A percentile compares a stretch with the other conserved stretches of the same genome.
phyloP scores from a whole-genome alignment of 2,113 vertebrate genomes.

The Nesogale talazaci region DNA sequence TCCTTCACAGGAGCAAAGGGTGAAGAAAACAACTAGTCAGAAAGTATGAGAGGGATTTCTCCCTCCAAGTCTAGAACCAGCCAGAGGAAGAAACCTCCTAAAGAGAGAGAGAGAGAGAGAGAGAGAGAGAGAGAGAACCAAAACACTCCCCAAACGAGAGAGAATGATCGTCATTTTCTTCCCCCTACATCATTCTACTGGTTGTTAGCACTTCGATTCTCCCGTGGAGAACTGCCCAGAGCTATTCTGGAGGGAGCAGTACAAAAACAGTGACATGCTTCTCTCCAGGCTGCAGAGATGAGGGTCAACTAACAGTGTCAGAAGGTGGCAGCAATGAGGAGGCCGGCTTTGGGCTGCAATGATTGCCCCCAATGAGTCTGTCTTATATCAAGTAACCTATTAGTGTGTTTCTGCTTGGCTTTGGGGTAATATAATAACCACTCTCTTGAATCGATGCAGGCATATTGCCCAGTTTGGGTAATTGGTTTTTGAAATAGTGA shows the following conservation, averaged over 20 bases:
- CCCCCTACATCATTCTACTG: not conserved
- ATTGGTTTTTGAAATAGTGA: not conserved
- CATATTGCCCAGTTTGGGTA: not conserved
- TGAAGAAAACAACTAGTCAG: constrained; percentile 20
- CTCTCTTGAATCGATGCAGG: not conserved
- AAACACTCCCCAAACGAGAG: not conserved
- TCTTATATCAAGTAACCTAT: not conserved
- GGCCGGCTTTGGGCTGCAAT: not conserved
- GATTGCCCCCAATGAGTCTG: not conserved
- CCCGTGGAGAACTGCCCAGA: constrained; percentile 20
- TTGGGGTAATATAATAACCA: not conserved
- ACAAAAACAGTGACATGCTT: not conserved
- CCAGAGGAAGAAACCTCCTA: constrained; percentile 45
- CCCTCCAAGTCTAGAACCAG: constrained; percentile 21
- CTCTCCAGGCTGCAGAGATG: not conserved
- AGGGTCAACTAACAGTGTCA: not conserved
- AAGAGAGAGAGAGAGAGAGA: not conserved
- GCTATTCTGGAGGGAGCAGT: constrained; percentile 1
- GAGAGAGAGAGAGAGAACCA: not conserved
- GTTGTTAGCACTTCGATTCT: not conserved
- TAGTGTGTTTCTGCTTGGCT: not conserved
- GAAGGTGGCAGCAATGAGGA: not conserved
- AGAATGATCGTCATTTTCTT: not conserved
- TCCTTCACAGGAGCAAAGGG: constrained; percentile 36
- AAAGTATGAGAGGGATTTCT: constrained; percentile 51